These are phyloP conservation scores for Spatulosminthurus flaviceps DNA, from an alignment of 2,888 invertebrate genomes.

Conservation along the genomic window DNA sequence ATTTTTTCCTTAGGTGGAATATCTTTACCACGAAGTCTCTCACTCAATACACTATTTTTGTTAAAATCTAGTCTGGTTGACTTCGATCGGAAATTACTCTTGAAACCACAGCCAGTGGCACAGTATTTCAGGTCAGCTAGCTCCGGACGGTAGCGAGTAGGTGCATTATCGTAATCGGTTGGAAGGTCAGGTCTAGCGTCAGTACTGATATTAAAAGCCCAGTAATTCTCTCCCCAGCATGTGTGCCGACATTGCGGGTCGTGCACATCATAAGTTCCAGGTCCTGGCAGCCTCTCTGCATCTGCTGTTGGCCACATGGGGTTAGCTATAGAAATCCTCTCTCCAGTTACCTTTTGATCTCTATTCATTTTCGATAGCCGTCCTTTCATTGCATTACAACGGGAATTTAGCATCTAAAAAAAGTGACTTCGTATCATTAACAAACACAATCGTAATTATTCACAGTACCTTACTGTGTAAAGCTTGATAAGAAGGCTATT, in stretches of 20 bases:
- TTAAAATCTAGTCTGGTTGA: neutral
- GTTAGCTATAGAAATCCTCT: slow-evolving; percentile 26
- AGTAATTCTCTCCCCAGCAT: slow-evolving; percentile 42
- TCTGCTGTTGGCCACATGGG: slow-evolving; percentile 42
- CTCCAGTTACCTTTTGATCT: slow-evolving; percentile 35
- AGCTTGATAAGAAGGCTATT: neutral
- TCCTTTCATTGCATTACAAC: slow-evolving; percentile 21
- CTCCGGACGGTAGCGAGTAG: slow-evolving; percentile 36
- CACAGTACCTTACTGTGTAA: too few relatives aligned
- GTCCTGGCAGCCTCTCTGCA: slow-evolving; percentile 26
- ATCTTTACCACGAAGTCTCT: slow-evolving; percentile 31
- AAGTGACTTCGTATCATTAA: neutral
- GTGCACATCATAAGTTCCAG: slow-evolving; percentile 10
- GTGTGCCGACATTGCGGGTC: neutral
- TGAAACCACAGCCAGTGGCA: slow-evolving; percentile 26
- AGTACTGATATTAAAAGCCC: slow-evolving; percentile 31
- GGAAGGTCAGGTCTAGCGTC: slow-evolving; percentile 2
- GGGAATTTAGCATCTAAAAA: slow-evolving; percentile 14
- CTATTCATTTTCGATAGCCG: slow-evolving; percentile 26
- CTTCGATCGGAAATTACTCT: slow-evolving; percentile 24
- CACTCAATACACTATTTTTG: neutral
- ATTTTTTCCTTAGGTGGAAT: slow-evolving; percentile 34
- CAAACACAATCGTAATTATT: too few relatives aligned
- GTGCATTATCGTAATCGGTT: slow-evolving; percentile 29
- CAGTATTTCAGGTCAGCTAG: slow-evolving; percentile 1